Evolutionary conservation across 1,140 invertebrate species (phyloP).

Genomic region (Argopecten irradians): DNA sequence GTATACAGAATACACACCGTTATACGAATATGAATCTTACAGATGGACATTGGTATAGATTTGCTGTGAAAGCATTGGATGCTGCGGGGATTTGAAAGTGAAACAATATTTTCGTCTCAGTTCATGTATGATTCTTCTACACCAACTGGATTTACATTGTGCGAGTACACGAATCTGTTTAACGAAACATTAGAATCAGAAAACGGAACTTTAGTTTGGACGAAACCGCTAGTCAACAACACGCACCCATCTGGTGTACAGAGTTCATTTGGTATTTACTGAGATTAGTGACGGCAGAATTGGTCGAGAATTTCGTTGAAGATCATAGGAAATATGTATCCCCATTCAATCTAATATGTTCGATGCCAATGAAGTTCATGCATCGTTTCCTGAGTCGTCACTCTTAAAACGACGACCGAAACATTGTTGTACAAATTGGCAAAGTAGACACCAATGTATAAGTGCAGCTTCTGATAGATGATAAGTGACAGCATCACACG

Average conservation of each 20-base stretch:
- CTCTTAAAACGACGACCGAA: background rate
- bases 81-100: conserved; percentile 54
- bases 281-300: background rate
- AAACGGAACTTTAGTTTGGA: background rate
- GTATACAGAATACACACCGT: conserved; percentile 28
- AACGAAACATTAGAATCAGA: background rate
- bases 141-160: conserved; percentile 43
- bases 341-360: background rate
- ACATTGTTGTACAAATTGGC: background rate
- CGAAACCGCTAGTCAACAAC: background rate
- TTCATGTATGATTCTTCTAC: conserved; percentile 53
- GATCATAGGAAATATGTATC: background rate
- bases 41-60: conserved; percentile 42
- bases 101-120: conserved; percentile 25
- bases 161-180: background rate
- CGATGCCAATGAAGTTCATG: background rate
- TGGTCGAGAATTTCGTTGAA: background rate
- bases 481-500: background rate
- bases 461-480: background rate
- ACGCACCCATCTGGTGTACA: background rate
- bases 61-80: conserved; percentile 52
- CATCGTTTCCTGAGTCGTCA: background rate
- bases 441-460: background rate
- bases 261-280: background rate
- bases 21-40: conserved; percentile 20